A percentile compares a stretch with the other conserved stretches of the same genome.
phyloP scores from a whole-genome alignment of 1,140 invertebrate genomes.

The Drosophila prosaltans region DNA sequence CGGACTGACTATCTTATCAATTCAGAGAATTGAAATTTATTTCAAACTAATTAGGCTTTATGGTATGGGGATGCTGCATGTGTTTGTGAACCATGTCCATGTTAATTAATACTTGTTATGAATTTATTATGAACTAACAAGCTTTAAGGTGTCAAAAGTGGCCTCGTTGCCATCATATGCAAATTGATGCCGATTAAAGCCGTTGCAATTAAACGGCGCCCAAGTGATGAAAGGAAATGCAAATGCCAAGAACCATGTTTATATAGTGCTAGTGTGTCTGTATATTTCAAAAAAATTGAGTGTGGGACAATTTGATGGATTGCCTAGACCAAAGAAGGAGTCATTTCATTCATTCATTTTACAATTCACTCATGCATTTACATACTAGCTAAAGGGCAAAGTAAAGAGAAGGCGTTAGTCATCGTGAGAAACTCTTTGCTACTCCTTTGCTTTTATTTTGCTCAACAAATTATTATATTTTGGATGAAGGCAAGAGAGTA shows the following conservation, averaged over 20 bases:
- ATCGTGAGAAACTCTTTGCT: conserved; percentile 9
- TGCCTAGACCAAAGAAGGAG: conserved; percentile 14
- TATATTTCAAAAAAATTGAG: conserved; percentile 62
- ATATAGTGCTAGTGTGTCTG: conserved; percentile 11
- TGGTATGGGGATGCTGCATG: conserved; percentile 39
- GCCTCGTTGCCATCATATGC: conserved; percentile 32
- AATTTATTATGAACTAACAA: conserved; percentile 46
- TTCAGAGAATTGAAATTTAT: conserved; percentile 58
- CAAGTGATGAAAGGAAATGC: conserved; percentile 18
- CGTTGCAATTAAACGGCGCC: conserved; percentile 70
- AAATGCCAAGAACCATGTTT: conserved; percentile 38
- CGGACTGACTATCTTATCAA: conserved; percentile 40
- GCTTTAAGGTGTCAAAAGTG: conserved; percentile 40
- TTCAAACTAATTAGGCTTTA: conserved; percentile 46
- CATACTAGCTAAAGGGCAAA: conserved; percentile 20
- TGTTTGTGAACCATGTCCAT: conserved; percentile 12
- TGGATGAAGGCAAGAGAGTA: background rate
- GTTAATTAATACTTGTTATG: conserved; percentile 60
- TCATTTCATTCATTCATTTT: conserved; percentile 32
- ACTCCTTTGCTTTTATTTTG: background rate
- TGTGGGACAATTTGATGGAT: conserved; percentile 62
- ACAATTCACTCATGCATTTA: conserved; percentile 28
- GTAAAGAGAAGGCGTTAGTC: conserved; percentile 35
- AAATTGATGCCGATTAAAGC: conserved; percentile 61
- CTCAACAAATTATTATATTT: conserved; percentile 47